A percentile compares a stretch with the other conserved stretches of the same genome.
These are phyloP conservation scores for Micronycteris hirsuta DNA, from an alignment of 2,113 vertebrate species.

Conservation along the genomic window DNA sequence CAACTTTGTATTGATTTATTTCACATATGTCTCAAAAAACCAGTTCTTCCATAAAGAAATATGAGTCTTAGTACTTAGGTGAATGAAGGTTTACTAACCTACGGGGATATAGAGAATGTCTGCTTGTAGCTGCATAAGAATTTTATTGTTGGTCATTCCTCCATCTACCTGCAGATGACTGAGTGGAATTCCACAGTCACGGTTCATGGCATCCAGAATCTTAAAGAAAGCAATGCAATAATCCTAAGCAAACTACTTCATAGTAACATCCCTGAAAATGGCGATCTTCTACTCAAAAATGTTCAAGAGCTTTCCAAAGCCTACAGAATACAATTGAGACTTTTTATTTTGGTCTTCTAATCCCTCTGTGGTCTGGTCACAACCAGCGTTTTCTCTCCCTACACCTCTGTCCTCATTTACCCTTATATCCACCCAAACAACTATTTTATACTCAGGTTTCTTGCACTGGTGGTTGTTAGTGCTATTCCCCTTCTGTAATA, in stretches of 20 bases:
- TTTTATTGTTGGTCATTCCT: slow-evolving; percentile 93
- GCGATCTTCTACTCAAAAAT: not conserved
- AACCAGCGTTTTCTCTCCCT: not conserved
- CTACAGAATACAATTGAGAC: not conserved
- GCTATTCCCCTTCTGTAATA: not conserved
- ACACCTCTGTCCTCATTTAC: not conserved
- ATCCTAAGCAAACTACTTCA: not conserved
- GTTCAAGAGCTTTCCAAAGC: not conserved
- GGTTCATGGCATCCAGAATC: slow-evolving; percentile 98
- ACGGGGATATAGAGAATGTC: slow-evolving; percentile 96
- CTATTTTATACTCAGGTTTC: not conserved
- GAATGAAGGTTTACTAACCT: slow-evolving; percentile 80
- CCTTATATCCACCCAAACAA: not conserved
- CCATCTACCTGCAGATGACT: slow-evolving; percentile 92
- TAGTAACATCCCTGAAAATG: not conserved
- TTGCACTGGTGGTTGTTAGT: not conserved
- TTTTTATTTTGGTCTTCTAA: not conserved
- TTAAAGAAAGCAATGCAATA: slow-evolving; percentile 71
- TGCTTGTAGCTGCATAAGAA: slow-evolving; percentile 95
- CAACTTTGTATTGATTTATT: not conserved
- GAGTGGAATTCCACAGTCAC: slow-evolving; percentile 93
- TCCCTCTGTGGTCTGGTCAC: not conserved
- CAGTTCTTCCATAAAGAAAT: not conserved
- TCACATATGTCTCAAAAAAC: not conserved
- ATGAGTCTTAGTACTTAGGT: not conserved